These are phyloP conservation scores for Apeira syringaria DNA, from an alignment of 2,888 invertebrate genomes.

Conservation along the genomic window DNA sequence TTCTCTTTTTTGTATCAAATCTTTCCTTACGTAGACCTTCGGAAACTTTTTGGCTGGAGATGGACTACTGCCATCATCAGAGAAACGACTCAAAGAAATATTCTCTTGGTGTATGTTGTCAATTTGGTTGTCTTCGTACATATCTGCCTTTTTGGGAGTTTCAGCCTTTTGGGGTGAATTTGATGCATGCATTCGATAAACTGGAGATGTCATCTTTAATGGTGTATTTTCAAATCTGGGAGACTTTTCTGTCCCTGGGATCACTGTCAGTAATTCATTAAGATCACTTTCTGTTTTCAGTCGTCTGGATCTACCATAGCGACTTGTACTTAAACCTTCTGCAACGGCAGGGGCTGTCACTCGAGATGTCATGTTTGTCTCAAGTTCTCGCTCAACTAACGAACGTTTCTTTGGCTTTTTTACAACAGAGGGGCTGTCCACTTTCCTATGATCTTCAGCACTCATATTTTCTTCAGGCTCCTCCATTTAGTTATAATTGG, in stretches of 20 bases:
- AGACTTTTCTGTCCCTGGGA: slow-evolving; percentile 48
- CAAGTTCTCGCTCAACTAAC: slow-evolving; percentile 69
- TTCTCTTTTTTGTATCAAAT: slow-evolving; percentile 67
- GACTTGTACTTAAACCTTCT: slow-evolving; percentile 70
- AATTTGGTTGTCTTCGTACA: slow-evolving; percentile 55
- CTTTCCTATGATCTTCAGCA: slow-evolving; percentile 48
- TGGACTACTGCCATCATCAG: slow-evolving; percentile 46
- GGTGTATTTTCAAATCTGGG: slow-evolving; percentile 53
- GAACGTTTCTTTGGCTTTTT: slow-evolving; percentile 73
- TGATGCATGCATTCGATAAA: slow-evolving; percentile 69
- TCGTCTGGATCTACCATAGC: slow-evolving; percentile 84
- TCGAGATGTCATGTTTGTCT: slow-evolving; percentile 67
- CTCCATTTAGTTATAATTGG: slow-evolving; percentile 53
- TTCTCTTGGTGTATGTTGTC: slow-evolving; percentile 68
- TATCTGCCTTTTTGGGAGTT: slow-evolving; percentile 45
- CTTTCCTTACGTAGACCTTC: slow-evolving; percentile 70
- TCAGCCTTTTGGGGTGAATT: slow-evolving; percentile 59
- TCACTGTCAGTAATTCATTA: slow-evolving; percentile 26
- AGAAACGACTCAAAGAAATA: slow-evolving; percentile 62
- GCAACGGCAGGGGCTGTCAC: slow-evolving; percentile 58
- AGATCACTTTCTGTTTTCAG: slow-evolving; percentile 71
- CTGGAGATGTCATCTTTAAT: slow-evolving; percentile 48
- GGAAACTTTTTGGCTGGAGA: slow-evolving; percentile 51
- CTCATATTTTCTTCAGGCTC: slow-evolving; percentile 64
- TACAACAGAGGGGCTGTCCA: slow-evolving; percentile 37